Percentiles rank a stretch among this genome's conserved stretches.
phyloP scores from a whole-genome alignment of 2,888 invertebrate genomes.

The Bellardia bayeri region DNA sequence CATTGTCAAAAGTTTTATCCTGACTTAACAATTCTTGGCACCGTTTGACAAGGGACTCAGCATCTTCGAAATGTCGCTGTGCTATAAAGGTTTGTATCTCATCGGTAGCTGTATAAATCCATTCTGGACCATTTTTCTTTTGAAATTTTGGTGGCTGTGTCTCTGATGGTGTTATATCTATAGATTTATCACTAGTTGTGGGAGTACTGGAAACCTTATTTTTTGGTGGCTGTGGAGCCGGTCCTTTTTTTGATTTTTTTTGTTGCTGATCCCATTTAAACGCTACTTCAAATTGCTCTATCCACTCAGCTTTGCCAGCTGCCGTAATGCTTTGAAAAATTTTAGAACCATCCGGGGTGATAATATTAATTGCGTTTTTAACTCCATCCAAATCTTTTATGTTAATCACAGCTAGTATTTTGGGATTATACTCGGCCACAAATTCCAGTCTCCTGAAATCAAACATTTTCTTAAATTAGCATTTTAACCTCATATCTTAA shows the following conservation, averaged over 20 bases:
- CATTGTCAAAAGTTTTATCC: slow-evolving; percentile 79
- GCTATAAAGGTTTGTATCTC: slow-evolving; percentile 98
- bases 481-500: background rate
- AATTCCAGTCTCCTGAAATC: slow-evolving; percentile 82
- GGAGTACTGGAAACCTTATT: slow-evolving; percentile 51
- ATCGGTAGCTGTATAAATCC: slow-evolving; percentile 95
- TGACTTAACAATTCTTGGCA: slow-evolving; percentile 86
- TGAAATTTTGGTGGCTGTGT: slow-evolving; percentile 74
- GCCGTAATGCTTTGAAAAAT: slow-evolving; percentile 94
- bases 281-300: slow-evolving; percentile 95
- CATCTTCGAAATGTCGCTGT: slow-evolving; percentile 97
- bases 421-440: slow-evolving; percentile 84
- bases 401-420: slow-evolving; percentile 96
- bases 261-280: slow-evolving; percentile 89
- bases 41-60: slow-evolving; percentile 91
- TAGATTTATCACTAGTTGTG: slow-evolving; percentile 77
- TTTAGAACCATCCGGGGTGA: slow-evolving; percentile 96
- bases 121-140: slow-evolving; percentile 88
- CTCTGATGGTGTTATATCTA: slow-evolving; percentile 79
- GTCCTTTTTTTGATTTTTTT: slow-evolving; percentile 84
- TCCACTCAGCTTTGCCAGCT: slow-evolving; percentile 92
- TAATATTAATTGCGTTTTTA: slow-evolving; percentile 96
- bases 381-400: slow-evolving; percentile 95
- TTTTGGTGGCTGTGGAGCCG: slow-evolving; percentile 84
- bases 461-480: background rate